Conservation (phyloP, 2,888 invertebrate species). For the Habrosyne pyritoides region DNA sequence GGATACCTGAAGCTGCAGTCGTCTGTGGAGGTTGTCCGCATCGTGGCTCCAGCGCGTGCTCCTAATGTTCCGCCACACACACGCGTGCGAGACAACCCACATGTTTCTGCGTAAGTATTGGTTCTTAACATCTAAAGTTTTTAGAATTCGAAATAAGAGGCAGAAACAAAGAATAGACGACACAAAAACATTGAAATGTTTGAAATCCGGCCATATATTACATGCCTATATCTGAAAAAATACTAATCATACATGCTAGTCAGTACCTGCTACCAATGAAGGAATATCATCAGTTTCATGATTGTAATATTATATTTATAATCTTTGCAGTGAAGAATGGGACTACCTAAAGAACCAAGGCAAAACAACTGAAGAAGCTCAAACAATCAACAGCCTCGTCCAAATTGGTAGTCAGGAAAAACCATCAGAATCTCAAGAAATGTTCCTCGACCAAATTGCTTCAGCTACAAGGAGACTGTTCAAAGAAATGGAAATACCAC, state of each 20-base stretch:
- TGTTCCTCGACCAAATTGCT: constrained; percentile 91
- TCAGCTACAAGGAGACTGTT: constrained; percentile 89
- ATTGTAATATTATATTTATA: constrained; percentile 9
- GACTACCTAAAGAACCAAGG: constrained; percentile 89
- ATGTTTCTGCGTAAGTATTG: constrained; percentile 93
- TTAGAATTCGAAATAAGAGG: too few relatives aligned
- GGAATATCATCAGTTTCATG: neutral
- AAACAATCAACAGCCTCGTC: constrained; percentile 58
- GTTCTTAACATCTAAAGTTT: neutral
- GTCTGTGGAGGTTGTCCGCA: constrained; percentile 96
- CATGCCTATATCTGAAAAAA: too few relatives aligned
- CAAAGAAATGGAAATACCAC: constrained; percentile 90
- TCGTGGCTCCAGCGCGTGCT: constrained; percentile 95
- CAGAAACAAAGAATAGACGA: too few relatives aligned
- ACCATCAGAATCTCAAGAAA: constrained; percentile 90
- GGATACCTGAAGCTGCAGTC: constrained; percentile 98
- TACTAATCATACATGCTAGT: neutral
- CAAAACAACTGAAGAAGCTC: constrained; percentile 55
- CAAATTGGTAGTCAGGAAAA: constrained; percentile 62
- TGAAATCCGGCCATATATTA: too few relatives aligned
- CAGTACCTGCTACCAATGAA: neutral
- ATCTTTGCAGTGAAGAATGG: constrained; percentile 94
- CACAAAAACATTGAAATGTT: too few relatives aligned
- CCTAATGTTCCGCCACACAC: constrained; percentile 98
- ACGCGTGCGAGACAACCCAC: constrained; percentile 96